Evolutionary conservation across 2,888 invertebrate species (phyloP), one percentile per base, ranked within the genome.

Genomic region (Plebejus anna): DNA sequence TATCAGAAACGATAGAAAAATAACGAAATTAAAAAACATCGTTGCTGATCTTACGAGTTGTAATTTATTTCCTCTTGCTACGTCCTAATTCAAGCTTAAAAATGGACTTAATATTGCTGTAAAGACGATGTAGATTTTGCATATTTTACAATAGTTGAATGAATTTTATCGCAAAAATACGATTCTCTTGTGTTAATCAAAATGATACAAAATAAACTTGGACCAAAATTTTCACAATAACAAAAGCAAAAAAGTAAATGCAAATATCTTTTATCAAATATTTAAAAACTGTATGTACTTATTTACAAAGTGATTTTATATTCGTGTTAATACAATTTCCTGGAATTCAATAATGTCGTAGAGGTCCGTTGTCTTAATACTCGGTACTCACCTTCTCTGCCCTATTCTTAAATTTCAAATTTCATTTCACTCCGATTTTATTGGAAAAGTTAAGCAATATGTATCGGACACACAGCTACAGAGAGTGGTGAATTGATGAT

Each of bases 341-440:
- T 4, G 32, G 73, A 73, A 73, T 55, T 73, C 51, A 73, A 73
- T 73, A 51, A 47, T 47, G 72, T 72, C 47, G 42, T 0, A 6
- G 42, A 32, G 55, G 22, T 16, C 0, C 82, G 82, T 82, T 83
- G 82, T 80, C 78, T 83, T 86, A 89, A 87, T 86, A 86, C 87
- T 88, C 61, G 11, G 61, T 9, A 66, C 87, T 88, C 87, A 88
- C 86, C 87, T 88, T 86, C 83, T 81, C 82, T 78, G 51, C 81
- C 80, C 80, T 77, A 81, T 85, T 87, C 84, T 86, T 86, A 88
- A 89, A 88, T 90, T 90, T 86, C 86, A 87, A 90, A 90, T 91
- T 91, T 89, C 89, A 88, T 90, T 90, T 90, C 86, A 86, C 87
- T 88, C 88, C 87, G 86, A 90, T 92, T 92, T 92, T 92, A 92